Percentiles rank a stretch among this genome's conserved stretches.
Conservation (phyloP, 1,140 invertebrate species). For the Anoplophora glabripennis region DNA sequence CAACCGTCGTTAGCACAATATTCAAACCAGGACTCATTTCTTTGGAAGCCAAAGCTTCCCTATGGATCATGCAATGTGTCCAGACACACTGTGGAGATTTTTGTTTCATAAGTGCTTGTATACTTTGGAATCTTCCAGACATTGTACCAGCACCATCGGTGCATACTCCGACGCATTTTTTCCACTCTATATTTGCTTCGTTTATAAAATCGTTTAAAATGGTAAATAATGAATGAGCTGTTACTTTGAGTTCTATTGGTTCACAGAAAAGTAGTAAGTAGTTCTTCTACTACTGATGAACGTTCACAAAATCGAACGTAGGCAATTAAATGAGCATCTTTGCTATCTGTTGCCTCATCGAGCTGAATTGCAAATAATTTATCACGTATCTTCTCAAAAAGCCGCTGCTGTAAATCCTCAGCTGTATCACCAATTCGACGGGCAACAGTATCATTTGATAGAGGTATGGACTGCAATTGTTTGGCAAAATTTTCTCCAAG, state of each 20-base stretch:
- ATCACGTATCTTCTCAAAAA: conserved; percentile 11
- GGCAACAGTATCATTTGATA: conserved; percentile 13
- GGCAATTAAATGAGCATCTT: conserved; percentile 17
- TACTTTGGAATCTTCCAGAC: no score
- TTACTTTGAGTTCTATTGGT: no score
- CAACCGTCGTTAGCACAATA: no score
- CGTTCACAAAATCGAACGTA: conserved; percentile 18
- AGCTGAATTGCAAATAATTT: conserved; percentile 22
- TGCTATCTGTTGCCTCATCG: conserved; percentile 20
- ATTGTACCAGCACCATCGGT: conserved; percentile 12
- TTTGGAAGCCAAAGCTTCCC: no score
- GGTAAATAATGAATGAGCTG: no score
- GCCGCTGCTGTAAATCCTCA: conserved; percentile 16
- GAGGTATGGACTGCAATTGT: conserved; percentile 8
- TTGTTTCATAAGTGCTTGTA: no score
- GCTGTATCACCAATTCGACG: conserved; percentile 16
- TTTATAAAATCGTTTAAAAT: no score
- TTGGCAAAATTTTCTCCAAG: conserved; percentile 11
- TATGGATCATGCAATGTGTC: no score
- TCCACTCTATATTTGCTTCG: no score
- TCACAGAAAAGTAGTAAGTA: neutral
- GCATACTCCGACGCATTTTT: no score
- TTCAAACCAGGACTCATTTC: no score
- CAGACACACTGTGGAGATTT: no score
- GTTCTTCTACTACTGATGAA: conserved; percentile 11